phyloP scores from a whole-genome alignment of 1,140 invertebrate species.

The Diachasma alloeum region DNA sequence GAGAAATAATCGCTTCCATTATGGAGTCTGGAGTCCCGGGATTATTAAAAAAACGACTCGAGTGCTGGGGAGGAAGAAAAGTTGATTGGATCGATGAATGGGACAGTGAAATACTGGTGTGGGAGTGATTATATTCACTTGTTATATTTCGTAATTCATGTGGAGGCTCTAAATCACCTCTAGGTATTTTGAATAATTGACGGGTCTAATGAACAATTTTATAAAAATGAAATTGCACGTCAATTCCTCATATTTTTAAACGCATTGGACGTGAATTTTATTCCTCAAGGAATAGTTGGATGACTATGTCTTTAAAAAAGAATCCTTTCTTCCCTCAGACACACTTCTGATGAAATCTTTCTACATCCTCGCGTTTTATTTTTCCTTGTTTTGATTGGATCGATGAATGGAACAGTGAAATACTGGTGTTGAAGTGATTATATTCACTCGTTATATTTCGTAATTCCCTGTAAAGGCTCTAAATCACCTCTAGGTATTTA shows the following conservation, averaged over 20 bases:
- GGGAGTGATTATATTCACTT: neutral
- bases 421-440: neutral
- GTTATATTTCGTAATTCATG: neutral
- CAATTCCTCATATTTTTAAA: too few species aligned
- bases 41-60: slow-evolving; percentile 7
- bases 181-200: neutral
- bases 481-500: neutral
- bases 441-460: neutral
- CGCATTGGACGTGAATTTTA: too few species aligned
- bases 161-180: neutral
- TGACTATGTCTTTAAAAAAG: too few species aligned
- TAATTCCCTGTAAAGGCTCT: neutral
- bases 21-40: neutral
- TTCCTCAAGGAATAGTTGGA: too few species aligned
- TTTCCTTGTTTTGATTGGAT: too few species aligned
- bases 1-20: slow-evolving; percentile 17
- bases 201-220: neutral
- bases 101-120: neutral
- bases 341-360: too few species aligned
- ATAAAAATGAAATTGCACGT: too few species aligned
- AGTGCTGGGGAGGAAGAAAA: neutral
- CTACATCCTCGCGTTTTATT: too few species aligned
- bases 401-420: neutral
- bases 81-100: slow-evolving; percentile 8
- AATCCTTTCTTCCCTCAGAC: too few species aligned